Evolutionary conservation across 2,113 vertebrate species (phyloP), one percentile per base, ranked within the genome.

Genomic region (Notothenia coriiceps): DNA sequence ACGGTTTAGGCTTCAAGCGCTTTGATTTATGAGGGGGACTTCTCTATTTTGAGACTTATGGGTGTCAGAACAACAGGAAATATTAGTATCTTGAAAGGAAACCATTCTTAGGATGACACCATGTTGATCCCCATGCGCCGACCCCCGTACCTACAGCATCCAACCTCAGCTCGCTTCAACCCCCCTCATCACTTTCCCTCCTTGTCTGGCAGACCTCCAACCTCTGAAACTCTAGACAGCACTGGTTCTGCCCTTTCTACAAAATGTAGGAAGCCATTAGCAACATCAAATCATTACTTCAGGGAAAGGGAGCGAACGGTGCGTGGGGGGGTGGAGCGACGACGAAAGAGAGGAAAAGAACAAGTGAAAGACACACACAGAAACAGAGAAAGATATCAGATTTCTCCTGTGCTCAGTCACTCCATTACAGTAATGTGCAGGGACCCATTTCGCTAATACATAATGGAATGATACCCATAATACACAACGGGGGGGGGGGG

Each of bases 231-330:
- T 94, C 92, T 94, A 97, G 95, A 95, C 94, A 90, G 91, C 89
- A 80, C 93, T 86, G 92, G 95, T 95, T 96, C 94, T 94, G 95
- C 94, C 95, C 95, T 94, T 91, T 95, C 95, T 95, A 95, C 94
- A 96, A 97, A 96, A 96, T 96, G 95, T 96, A 97, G 96, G 96
- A 97, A 97, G 94, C 96, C 96, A 97, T 97, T 97, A 98, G 96
- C 93, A 91, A 96, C 95, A 97, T 96, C 96, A 96, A 97, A 97
- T 98, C 96, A 96, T 96, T 97, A 94, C 79, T 87, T 71, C 69
- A 81, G 81, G 85, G 92, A 88, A 87, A 85, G 80, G 80, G 82
- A 74, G 83, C 70, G 83, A 82, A 50, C 5, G 72, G 43, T 50
- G 52, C 52, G 33, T 66, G 18, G 10, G 35, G 74, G 44, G 22